Evolutionary conservation across 2,888 invertebrate genomes (phyloP).

Genomic region (Adela reaumurella): DNA sequence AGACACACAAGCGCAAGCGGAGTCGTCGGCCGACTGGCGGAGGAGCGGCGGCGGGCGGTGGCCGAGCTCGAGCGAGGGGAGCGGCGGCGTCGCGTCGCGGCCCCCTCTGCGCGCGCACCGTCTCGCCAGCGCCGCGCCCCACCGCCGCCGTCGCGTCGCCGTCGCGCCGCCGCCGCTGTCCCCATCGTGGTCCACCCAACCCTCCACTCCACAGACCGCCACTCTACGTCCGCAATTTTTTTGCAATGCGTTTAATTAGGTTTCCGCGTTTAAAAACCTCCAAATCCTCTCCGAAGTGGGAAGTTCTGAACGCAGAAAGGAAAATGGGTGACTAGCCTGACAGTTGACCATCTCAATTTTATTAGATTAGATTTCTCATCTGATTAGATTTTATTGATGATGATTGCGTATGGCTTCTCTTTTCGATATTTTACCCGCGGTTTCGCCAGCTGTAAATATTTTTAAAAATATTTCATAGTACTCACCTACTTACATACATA

Average conservation of each 20-base stretch:
- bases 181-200: constrained; percentile 15
- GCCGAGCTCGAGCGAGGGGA: constrained; percentile 14
- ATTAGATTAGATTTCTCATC: too few species aligned
- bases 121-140: constrained; percentile 15
- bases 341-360: too few species aligned
- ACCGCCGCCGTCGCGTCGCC: constrained; percentile 16
- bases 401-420: too few species aligned
- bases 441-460: background rate
- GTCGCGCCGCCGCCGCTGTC: constrained; percentile 14
- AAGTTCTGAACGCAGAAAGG: too few species aligned
- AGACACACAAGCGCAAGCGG: constrained; percentile 56
- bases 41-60: constrained; percentile 37
- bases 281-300: too few species aligned
- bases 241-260: too few species aligned
- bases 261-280: too few species aligned
- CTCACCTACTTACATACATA: constrained; percentile 5
- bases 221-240: too few species aligned
- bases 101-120: background rate
- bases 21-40: constrained; percentile 60
- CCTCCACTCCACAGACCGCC: too few species aligned
- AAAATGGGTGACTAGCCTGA: too few species aligned
- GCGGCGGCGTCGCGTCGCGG: background rate
- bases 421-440: constrained; percentile 38
- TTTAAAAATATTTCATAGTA: constrained; percentile 9
- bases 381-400: too few species aligned